Conservation (phyloP, 92 coral and sea anemone genomes). For the Paragorgia papillata region DNA sequence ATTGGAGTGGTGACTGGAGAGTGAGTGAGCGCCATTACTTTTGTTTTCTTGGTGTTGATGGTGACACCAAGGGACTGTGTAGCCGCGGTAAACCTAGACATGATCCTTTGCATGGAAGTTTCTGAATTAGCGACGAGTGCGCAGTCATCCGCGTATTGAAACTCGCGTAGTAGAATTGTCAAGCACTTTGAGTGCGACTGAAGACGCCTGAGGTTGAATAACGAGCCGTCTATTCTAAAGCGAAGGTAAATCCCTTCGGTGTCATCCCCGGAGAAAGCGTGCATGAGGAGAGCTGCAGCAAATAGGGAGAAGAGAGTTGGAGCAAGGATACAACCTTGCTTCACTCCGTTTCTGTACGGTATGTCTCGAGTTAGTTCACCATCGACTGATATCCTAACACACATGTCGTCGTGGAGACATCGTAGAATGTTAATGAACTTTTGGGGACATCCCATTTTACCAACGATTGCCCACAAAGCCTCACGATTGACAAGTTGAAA, state of each 20-base stretch:
- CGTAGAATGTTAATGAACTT: background rate
- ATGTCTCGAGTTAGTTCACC: background rate
- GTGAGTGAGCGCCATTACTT: background rate
- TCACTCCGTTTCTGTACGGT: background rate
- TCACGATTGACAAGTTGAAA: background rate
- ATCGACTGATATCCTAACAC: background rate
- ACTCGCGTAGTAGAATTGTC: background rate
- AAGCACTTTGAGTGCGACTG: background rate
- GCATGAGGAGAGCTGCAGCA: slow-evolving; percentile 35
- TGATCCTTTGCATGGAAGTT: slow-evolving; percentile 23
- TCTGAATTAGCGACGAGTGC: slow-evolving; percentile 45
- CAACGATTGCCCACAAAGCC: background rate
- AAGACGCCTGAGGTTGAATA: slow-evolving; percentile 1
- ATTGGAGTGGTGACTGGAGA: background rate
- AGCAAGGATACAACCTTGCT: slow-evolving; percentile 28
- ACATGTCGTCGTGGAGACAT: slow-evolving; percentile 6
- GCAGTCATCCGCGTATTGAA: slow-evolving; percentile 39
- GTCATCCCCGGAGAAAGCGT: slow-evolving; percentile 33
- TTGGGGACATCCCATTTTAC: background rate
- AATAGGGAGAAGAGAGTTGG: slow-evolving; percentile 44
- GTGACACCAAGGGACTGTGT: slow-evolving; percentile 43
- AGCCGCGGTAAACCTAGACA: slow-evolving; percentile 2
- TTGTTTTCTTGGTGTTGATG: slow-evolving; percentile 40
- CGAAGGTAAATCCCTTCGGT: slow-evolving; percentile 12
- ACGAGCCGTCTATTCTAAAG: slow-evolving; percentile 6